Base-by-base conservation (phyloP, 2,113 vertebrate genomes). In the Dolichotis patagonum region DNA sequence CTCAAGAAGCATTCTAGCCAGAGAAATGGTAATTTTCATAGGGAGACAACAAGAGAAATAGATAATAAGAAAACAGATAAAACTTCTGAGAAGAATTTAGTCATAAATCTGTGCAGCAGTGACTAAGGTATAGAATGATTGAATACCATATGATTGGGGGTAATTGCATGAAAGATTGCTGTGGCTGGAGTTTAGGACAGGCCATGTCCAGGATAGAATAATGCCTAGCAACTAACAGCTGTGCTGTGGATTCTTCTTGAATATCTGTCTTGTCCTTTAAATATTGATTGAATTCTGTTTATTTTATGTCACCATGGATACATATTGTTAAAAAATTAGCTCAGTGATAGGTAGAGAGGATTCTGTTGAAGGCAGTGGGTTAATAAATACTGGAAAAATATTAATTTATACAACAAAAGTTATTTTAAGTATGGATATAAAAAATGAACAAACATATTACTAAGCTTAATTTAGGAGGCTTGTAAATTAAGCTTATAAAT, bases 41-140 rank as follows among this genome's bases (percentile, higher is more conserved):
- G 32, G 16, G 24, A 22, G 2, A 65, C 75, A 19, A 71, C 4
- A 56, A 46, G 88, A 71, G 63, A 90, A 84, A 65, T 84, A 41
- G 32, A 38, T 73, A 91, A 67, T 22, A 84, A 56, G 43, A 91
- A 88, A 85, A 82, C 35, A 75, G 91, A 56, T 14, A 83, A 32
- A 93, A 85, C 38, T 90, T 94, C 49, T 83, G n/a, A 82, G 41
- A 85, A 94, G 11, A 24, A 81, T 82, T 95, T 77, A 22, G 71
- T 93, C 63, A 88, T 85, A n/a, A 95, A 82, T 62, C 28, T 3
- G 35, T 6, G 56, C 24, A 77, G 7, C 41, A 4, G 28, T n/a
- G 65, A 73, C 62, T 46, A 77, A 81, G 49, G 24, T 69, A 84
- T 81, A 88, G 82, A 91, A 85, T 56, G 1, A 12, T 71, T 89